Conservation (phyloP, 2,888 invertebrate species). For the Acanthosepion pharaonis region DNA sequence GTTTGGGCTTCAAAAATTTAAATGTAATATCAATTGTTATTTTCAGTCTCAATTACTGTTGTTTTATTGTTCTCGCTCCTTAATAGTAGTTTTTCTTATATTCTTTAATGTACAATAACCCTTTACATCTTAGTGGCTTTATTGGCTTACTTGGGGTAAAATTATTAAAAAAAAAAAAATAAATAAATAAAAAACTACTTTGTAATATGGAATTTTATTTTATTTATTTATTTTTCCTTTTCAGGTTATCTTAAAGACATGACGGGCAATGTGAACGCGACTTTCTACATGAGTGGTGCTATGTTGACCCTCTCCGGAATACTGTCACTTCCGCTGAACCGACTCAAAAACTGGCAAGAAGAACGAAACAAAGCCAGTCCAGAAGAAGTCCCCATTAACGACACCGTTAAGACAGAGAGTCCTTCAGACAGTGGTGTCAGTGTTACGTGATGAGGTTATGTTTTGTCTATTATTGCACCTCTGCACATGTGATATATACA, state of each 20-base stretch:
- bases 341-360: conserved; percentile 55
- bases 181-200: too few species aligned
- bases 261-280: conserved; percentile 56
- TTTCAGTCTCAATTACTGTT: too few species aligned
- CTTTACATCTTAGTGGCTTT: too few species aligned
- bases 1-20: too few species aligned
- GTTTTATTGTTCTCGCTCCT: too few species aligned
- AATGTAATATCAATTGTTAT: too few species aligned
- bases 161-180: too few species aligned
- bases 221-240: not conserved
- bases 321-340: conserved; percentile 58
- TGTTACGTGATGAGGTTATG: conserved; percentile 8
- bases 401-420: conserved; percentile 34
- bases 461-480: not conserved
- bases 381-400: conserved; percentile 46
- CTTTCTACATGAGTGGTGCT: conserved; percentile 64
- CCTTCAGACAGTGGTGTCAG: conserved; percentile 47
- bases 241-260: conserved; percentile 56
- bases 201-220: too few species aligned
- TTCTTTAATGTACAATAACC: too few species aligned
- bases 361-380: conserved; percentile 38
- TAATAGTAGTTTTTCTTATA: too few species aligned
- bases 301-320: conserved; percentile 61
- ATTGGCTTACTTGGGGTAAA: too few species aligned
- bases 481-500: conserved; percentile 33